A percentile compares a stretch with the other conserved stretches of the same genome.
These are phyloP conservation scores for Drosophila lowei DNA, from an alignment of 1,140 invertebrate genomes.

Conservation along the genomic window DNA sequence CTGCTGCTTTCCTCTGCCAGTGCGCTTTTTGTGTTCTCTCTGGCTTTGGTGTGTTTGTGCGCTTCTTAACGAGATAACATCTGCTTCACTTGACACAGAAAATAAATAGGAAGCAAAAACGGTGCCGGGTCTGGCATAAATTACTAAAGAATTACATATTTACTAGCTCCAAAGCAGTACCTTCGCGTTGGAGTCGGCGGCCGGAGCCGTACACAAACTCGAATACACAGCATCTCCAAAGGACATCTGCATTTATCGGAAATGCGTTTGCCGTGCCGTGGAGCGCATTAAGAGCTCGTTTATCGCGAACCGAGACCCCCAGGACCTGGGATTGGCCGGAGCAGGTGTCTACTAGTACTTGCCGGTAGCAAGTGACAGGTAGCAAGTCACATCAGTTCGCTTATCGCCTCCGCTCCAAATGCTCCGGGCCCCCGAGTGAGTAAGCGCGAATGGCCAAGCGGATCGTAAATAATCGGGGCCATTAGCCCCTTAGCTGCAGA, in stretches of 20 bases:
- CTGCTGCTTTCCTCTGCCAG: slow-evolving; percentile 22
- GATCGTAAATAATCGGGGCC: slow-evolving; percentile 64
- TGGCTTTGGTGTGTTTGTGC: slow-evolving; percentile 58
- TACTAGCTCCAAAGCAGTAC: slow-evolving; percentile 17
- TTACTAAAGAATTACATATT: slow-evolving; percentile 61
- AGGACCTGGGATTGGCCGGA: slow-evolving; percentile 3
- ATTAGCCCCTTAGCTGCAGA: slow-evolving; percentile 34
- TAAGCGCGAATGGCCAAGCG: slow-evolving; percentile 61
- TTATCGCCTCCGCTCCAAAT: slow-evolving; percentile 32
- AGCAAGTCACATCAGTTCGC: slow-evolving; percentile 35
- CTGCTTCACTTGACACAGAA: slow-evolving; percentile 65
- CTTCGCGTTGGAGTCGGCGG: neutral
- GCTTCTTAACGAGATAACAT: slow-evolving; percentile 68
- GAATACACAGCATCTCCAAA: slow-evolving; percentile 15
- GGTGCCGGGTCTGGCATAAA: slow-evolving; percentile 42
- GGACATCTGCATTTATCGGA: slow-evolving; percentile 34
- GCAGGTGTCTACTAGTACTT: neutral
- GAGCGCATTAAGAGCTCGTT: slow-evolving; percentile 59
- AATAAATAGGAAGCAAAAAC: slow-evolving; percentile 25
- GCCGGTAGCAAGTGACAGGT: no score
- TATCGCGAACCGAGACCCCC: slow-evolving; percentile 30
- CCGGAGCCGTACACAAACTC: neutral
- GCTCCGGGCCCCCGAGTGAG: slow-evolving; percentile 42
- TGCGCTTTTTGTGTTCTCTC: slow-evolving; percentile 31
- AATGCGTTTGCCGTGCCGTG: slow-evolving; percentile 26